Percentiles rank a stretch among this genome's conserved stretches.
phyloP scores from a whole-genome alignment of 2,113 vertebrate species.

The Plotosus lineatus region DNA sequence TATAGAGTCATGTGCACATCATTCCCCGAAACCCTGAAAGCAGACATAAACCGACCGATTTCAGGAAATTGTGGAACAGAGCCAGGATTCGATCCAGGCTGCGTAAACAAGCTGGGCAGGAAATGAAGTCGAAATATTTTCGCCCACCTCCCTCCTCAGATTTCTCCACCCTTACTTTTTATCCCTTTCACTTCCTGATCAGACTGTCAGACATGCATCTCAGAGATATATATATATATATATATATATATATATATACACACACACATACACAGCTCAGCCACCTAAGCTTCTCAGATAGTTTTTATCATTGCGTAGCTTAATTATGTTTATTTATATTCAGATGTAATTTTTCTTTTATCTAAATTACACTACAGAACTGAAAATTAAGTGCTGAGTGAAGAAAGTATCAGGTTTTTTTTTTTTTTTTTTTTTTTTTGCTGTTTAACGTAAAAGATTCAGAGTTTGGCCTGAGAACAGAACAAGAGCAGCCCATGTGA shows the following conservation, averaged over 20 bases:
- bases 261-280: background rate
- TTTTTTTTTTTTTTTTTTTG: background rate
- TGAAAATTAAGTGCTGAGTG: background rate
- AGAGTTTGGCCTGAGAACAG: background rate
- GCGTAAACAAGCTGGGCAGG: slow-evolving; percentile 14
- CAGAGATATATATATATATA: background rate
- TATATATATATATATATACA: background rate
- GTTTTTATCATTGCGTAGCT: background rate
- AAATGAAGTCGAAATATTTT: slow-evolving; percentile 25
- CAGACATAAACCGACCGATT: background rate
- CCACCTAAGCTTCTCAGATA: background rate
- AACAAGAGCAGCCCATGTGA: background rate
- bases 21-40: background rate
- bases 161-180: background rate
- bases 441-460: background rate
- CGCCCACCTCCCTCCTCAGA: background rate
- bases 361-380: too few relatives aligned
- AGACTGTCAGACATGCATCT: background rate
- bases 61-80: slow-evolving; percentile 13
- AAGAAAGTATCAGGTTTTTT: background rate
- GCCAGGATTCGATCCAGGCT: background rate
- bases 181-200: background rate
- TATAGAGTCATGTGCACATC: too few relatives aligned
- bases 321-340: slow-evolving; percentile 3
- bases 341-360: too few relatives aligned